Percentiles rank a stretch among this genome's conserved stretches.
Evolutionary conservation across 92 coral and sea anemone genomes (phyloP).

Genomic region (Epizoanthus ramosus): DNA sequence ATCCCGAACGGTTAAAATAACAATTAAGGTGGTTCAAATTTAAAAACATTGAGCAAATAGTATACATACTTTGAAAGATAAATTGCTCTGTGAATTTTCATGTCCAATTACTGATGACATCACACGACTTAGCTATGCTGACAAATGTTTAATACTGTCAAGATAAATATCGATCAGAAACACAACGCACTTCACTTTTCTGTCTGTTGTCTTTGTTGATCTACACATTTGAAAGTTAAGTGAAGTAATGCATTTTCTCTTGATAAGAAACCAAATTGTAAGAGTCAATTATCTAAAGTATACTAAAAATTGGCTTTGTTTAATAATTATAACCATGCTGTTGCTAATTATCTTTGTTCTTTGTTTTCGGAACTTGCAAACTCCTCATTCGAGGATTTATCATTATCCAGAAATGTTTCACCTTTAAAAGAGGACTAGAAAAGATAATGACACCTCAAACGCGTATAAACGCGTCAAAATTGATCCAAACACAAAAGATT

Average conservation of each 20-base stretch:
- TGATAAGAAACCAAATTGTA: neutral
- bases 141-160: neutral
- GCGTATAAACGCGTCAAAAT: too few species aligned
- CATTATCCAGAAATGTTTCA: too few species aligned
- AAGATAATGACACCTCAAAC: too few species aligned
- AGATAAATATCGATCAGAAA: neutral
- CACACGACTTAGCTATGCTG: neutral
- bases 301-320: constrained; percentile 14
- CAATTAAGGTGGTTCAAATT: neutral
- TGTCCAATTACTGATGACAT: constrained; percentile 6
- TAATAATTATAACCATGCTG: neutral
- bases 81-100: neutral
- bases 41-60: neutral
- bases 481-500: too few species aligned
- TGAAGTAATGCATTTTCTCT: constrained; percentile 1
- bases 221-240: neutral
- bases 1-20: neutral
- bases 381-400: too few species aligned
- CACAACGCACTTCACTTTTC: neutral
- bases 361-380: too few species aligned
- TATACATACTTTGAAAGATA: too few species aligned
- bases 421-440: too few species aligned
- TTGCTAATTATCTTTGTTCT: neutral
- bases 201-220: constrained; percentile 8
- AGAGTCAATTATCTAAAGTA: too few species aligned